These are phyloP conservation scores for Formicarius rufipectus DNA, from an alignment of 2,113 vertebrate genomes.

Conservation along the genomic window DNA sequence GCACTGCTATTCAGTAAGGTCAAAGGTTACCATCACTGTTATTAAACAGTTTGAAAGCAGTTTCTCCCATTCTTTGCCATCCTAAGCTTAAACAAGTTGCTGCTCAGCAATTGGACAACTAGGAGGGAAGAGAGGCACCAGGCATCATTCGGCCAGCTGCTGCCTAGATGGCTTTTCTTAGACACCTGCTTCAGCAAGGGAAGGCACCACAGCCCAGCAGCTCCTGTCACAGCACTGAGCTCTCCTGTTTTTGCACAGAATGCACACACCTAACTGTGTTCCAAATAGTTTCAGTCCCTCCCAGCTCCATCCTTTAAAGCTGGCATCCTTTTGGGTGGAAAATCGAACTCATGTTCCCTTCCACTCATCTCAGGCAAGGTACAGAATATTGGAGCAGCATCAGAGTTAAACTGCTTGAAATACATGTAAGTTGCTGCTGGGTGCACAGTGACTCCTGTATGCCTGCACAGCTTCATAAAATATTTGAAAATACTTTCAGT, in stretches of 20 bases:
- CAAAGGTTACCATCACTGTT: conserved; percentile 69
- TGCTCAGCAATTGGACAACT: neutral
- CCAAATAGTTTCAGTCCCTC: neutral
- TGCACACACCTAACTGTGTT: fast-evolving
- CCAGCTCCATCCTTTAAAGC: neutral
- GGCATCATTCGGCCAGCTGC: neutral
- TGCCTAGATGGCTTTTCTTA: neutral
- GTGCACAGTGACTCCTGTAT: neutral
- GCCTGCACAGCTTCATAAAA: neutral
- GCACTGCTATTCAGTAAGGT: conserved; percentile 51
- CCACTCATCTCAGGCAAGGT: neutral
- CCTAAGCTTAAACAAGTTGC: neutral
- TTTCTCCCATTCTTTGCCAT: conserved; percentile 18
- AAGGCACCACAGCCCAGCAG: neutral
- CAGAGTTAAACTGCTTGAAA: neutral
- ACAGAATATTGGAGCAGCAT: neutral
- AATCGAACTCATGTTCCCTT: neutral
- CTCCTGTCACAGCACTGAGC: neutral
- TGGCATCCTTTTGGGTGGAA: neutral
- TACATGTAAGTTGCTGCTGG: neutral
- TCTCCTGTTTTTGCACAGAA: neutral
- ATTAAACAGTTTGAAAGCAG: conserved; percentile 56
- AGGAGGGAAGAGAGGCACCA: neutral
- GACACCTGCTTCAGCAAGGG: neutral
- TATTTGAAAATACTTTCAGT: neutral